These are phyloP conservation scores for Lates japonicus DNA, from an alignment of 2,797 vertebrate species.

Conservation along the genomic window DNA sequence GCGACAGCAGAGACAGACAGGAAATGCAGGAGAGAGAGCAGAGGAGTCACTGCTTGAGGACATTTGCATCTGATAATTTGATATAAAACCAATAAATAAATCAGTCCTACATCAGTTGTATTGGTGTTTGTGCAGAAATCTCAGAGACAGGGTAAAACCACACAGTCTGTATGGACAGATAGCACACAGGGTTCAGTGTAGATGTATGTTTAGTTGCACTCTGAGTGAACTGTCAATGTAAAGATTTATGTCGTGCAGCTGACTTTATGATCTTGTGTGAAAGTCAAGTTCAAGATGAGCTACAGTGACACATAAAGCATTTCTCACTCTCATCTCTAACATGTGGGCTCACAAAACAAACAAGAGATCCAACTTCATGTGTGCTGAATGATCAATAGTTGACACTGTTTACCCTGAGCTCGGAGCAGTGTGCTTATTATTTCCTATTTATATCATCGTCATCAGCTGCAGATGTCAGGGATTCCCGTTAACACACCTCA, in stretches of 20 bases:
- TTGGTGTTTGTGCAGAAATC: neutral
- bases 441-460: slow-evolving; percentile 19
- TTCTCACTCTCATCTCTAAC: neutral
- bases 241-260: neutral
- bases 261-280: slow-evolving; percentile 6
- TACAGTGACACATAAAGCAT: neutral
- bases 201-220: neutral
- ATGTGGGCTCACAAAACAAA: slow-evolving; percentile 5
- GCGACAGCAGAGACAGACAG: too few relatives aligned
- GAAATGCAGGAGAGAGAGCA: too few relatives aligned
- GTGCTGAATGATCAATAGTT: slow-evolving; percentile 16
- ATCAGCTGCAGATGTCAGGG: slow-evolving; percentile 29
- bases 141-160: neutral
- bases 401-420: slow-evolving; percentile 24
- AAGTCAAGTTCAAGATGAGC: neutral
- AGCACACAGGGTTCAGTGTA: neutral
- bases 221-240: slow-evolving; percentile 6
- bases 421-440: slow-evolving; percentile 24
- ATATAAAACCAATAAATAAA: neutral
- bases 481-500: slow-evolving; percentile 7
- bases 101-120: neutral
- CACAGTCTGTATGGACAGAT: too few relatives aligned
- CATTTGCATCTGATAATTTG: neutral
- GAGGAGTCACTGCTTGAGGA: too few relatives aligned
- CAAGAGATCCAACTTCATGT: slow-evolving; percentile 2